Conservation (phyloP, 1,140 invertebrate genomes). For the Protaetia brevitarsis region DNA sequence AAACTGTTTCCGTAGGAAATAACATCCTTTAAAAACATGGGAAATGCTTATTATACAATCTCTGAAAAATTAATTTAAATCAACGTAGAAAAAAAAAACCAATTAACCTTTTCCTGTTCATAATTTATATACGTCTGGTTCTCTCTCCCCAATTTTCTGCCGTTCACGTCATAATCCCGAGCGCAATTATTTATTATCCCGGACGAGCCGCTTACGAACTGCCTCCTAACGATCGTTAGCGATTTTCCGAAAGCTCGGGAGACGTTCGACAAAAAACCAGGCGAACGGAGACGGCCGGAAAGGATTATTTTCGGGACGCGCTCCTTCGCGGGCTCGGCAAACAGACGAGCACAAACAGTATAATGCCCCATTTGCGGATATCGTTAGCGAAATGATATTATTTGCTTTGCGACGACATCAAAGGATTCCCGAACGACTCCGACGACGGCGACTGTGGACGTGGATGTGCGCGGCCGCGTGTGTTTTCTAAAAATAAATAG, state of each 20-base stretch:
- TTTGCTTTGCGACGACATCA: conserved; percentile 33
- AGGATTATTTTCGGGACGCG: conserved; percentile 11
- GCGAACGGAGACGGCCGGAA: background rate
- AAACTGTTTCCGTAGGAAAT: too few relatives aligned
- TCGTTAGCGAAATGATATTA: conserved; percentile 35
- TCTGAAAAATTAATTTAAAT: too few relatives aligned
- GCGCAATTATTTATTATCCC: background rate
- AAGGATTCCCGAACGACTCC: conserved; percentile 18
- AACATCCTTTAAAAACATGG: too few relatives aligned
- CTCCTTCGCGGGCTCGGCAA: background rate
- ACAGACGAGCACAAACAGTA: conserved; percentile 30
- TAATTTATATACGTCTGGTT: too few relatives aligned
- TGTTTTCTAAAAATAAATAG: conserved; percentile 19
- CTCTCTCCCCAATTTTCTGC: too few relatives aligned
- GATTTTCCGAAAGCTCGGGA: background rate
- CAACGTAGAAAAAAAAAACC: too few relatives aligned
- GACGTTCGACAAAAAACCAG: background rate
- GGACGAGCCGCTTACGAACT: too few relatives aligned
- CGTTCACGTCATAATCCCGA: too few relatives aligned
- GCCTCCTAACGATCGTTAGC: conserved; percentile 11
- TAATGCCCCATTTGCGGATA: conserved; percentile 35
- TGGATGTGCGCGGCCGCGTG: background rate
- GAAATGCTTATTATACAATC: too few relatives aligned
- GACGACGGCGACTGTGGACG: background rate
- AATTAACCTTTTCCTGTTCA: too few relatives aligned